These are phyloP conservation scores for Pungitius pungitius DNA, from an alignment of 2,113 vertebrate genomes.

Conservation along the genomic window DNA sequence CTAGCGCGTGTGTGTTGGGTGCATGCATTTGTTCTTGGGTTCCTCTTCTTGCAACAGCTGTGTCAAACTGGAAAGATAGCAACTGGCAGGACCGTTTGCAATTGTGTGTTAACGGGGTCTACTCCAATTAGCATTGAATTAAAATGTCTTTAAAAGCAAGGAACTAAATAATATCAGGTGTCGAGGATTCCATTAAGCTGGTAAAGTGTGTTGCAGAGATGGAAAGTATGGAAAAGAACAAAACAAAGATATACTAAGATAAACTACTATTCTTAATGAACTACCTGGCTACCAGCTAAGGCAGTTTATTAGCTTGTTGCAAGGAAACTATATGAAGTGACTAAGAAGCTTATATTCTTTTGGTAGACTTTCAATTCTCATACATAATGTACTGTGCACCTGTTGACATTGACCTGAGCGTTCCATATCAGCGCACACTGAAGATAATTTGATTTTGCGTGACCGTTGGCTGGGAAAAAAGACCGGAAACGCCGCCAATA, in stretches of 20 bases:
- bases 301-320: neutral
- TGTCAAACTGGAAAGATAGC: constrained; percentile 29
- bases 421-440: too few species aligned
- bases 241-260: neutral
- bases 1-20: constrained; percentile 20
- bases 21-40: constrained; percentile 20
- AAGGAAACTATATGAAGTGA: neutral
- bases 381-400: neutral
- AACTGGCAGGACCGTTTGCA: constrained; percentile 26
- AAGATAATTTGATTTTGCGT: too few species aligned
- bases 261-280: neutral
- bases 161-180: constrained; percentile 19
- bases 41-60: constrained; percentile 48
- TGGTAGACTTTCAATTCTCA: neutral
- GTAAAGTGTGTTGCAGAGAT: constrained; percentile 1
- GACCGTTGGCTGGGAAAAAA: too few species aligned
- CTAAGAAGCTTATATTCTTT: neutral
- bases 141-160: constrained; percentile 49
- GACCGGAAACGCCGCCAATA: too few species aligned
- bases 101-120: constrained; percentile 9
- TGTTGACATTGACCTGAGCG: too few species aligned
- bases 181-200: neutral
- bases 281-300: neutral
- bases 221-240: constrained; percentile 13
- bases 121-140: constrained; percentile 64